Evolutionary conservation across 2,888 invertebrate genomes (phyloP).

Genomic region (Lasioglossum figueresi): DNA sequence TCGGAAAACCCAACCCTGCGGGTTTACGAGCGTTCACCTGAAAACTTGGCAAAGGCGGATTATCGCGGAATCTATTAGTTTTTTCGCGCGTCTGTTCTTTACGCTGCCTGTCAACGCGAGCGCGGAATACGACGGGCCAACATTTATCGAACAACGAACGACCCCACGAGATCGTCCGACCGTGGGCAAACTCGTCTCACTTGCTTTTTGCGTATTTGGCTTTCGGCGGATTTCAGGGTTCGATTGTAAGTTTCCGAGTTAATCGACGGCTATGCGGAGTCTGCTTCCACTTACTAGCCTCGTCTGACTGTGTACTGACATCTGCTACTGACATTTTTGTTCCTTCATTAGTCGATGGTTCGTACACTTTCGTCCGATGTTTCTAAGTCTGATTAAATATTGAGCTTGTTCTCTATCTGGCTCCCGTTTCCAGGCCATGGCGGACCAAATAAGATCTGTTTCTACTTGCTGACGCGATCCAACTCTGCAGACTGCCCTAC

Average conservation of each 20-base stretch:
- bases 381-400: background rate
- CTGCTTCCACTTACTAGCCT: background rate
- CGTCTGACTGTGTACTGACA: background rate
- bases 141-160: background rate
- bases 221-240: background rate
- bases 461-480: background rate
- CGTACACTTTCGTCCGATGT: background rate
- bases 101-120: background rate
- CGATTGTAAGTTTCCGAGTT: background rate
- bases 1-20: background rate
- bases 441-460: background rate
- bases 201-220: background rate
- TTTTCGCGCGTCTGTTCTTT: background rate
- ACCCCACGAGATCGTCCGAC: background rate
- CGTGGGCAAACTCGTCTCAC: background rate
- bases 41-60: slow-evolving; percentile 1
- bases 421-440: background rate
- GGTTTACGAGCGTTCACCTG: background rate
- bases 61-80: background rate
- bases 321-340: background rate
- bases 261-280: background rate
- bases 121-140: background rate
- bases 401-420: background rate
- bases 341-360: background rate
- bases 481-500: background rate